Evolutionary conservation across 2,113 vertebrate species (phyloP).

Genomic region (Thalassarche chlororhynchos): DNA sequence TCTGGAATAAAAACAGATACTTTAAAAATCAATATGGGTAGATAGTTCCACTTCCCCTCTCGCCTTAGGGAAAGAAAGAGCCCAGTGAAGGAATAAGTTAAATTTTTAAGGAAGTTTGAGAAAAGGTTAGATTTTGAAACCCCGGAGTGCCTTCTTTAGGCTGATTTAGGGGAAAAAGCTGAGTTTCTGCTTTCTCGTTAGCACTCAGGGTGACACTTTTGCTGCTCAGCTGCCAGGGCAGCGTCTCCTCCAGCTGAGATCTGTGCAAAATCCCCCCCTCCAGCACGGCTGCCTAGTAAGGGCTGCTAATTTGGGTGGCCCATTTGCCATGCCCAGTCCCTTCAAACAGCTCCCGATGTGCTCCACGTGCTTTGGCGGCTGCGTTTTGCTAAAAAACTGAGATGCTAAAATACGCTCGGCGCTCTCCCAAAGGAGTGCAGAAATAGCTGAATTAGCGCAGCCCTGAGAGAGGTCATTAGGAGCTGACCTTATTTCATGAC

Average conservation of each 20-base stretch:
- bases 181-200: slow-evolving; percentile 33
- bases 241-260: background rate
- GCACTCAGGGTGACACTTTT: background rate
- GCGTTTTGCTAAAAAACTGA: accelerated
- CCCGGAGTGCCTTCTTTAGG: background rate
- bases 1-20: background rate
- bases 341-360: background rate
- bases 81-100: background rate
- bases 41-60: slow-evolving; percentile 26
- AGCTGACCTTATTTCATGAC: background rate
- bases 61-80: background rate
- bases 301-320: background rate
- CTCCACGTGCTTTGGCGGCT: accelerated
- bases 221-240: background rate
- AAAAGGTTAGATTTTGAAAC: slow-evolving; percentile 55
- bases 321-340: background rate
- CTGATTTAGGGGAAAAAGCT: slow-evolving; percentile 46
- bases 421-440: background rate
- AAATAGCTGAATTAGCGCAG: background rate
- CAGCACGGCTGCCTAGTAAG: accelerated
- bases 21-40: background rate
- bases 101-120: slow-evolving; percentile 64
- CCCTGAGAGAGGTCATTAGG: background rate
- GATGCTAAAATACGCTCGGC: background rate
- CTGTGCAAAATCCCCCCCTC: background rate